Evolutionary conservation across 2,797 vertebrate genomes (phyloP).

Genomic region (Intellagama lesueurii): DNA sequence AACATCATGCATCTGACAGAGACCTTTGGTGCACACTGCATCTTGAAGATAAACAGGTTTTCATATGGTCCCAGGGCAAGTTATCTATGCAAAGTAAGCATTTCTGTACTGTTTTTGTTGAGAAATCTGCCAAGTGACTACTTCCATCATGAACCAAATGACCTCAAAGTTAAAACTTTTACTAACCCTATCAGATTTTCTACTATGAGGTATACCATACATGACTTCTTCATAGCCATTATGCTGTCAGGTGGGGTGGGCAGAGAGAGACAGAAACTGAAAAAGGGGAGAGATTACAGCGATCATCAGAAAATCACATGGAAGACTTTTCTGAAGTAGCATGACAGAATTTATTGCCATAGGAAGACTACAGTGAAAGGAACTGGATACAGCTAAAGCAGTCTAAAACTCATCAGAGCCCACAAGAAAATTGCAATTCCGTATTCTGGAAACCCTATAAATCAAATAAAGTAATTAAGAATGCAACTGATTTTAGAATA

Average conservation of each 20-base stretch:
- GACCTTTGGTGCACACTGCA: background rate
- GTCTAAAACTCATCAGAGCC: background rate
- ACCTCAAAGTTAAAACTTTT: constrained; percentile 48
- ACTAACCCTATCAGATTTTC: constrained; percentile 90
- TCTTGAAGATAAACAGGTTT: background rate
- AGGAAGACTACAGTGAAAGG: constrained; percentile 2
- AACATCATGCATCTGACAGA: background rate
- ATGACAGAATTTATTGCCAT: constrained; percentile 10
- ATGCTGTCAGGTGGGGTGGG: constrained; percentile 76
- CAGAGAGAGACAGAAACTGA: constrained; percentile 40
- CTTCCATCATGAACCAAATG: constrained; percentile 38
- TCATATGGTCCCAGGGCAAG: background rate
- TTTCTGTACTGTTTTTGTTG: background rate
- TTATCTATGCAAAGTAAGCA: background rate
- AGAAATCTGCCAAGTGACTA: background rate
- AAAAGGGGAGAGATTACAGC: constrained; percentile 1
- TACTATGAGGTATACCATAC: constrained; percentile 75
- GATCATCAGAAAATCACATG: background rate
- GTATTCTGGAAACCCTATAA: background rate
- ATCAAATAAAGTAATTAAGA: constrained; percentile 59
- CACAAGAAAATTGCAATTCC: background rate
- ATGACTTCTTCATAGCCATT: constrained; percentile 82
- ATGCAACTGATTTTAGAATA: constrained; percentile 22
- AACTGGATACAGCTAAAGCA: constrained; percentile 11
- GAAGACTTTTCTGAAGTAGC: constrained; percentile 4